A percentile compares a stretch with the other conserved stretches of the same genome.
These are phyloP conservation scores for Phataginus tetradactyla DNA, from an alignment of 2,797 vertebrate species.

Conservation along the genomic window DNA sequence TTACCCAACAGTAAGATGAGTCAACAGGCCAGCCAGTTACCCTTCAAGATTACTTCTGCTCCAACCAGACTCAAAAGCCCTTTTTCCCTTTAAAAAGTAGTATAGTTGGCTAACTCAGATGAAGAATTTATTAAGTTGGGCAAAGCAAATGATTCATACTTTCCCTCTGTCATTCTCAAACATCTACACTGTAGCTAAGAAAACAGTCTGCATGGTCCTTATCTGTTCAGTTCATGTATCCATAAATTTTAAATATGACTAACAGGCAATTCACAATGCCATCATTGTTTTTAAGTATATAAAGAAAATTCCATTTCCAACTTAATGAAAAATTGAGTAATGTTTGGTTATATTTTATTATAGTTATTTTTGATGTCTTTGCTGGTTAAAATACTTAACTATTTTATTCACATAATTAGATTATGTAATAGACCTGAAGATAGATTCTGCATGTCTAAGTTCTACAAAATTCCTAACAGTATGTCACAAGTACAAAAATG, in stretches of 20 bases:
- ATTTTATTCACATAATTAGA: slow-evolving; percentile 50
- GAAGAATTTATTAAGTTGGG: background rate
- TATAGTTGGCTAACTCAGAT: background rate
- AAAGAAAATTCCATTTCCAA: slow-evolving; percentile 23
- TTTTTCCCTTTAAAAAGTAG: background rate
- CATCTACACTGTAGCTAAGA: background rate
- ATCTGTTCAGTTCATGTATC: background rate
- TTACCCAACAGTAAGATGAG: slow-evolving; percentile 22
- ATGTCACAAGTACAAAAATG: slow-evolving; percentile 45
- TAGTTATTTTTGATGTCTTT: slow-evolving; percentile 18
- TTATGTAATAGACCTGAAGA: background rate
- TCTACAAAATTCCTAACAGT: slow-evolving; percentile 56
- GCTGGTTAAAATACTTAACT: background rate
- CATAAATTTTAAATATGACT: slow-evolving; percentile 2
- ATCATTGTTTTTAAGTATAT: slow-evolving; percentile 9
- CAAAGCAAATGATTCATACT: background rate
- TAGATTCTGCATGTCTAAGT: background rate
- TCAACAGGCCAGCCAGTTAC: slow-evolving; percentile 20
- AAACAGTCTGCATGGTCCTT: background rate
- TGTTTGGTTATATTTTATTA: slow-evolving; percentile 18
- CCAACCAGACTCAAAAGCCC: background rate
- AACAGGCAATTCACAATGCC: slow-evolving; percentile 12
- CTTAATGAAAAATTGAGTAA: slow-evolving; percentile 22
- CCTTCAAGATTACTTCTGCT: slow-evolving; percentile 45
- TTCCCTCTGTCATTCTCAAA: background rate